These are phyloP conservation scores for Drosophila mimetica DNA, from an alignment of 2,888 invertebrate genomes.

Conservation along the genomic window DNA sequence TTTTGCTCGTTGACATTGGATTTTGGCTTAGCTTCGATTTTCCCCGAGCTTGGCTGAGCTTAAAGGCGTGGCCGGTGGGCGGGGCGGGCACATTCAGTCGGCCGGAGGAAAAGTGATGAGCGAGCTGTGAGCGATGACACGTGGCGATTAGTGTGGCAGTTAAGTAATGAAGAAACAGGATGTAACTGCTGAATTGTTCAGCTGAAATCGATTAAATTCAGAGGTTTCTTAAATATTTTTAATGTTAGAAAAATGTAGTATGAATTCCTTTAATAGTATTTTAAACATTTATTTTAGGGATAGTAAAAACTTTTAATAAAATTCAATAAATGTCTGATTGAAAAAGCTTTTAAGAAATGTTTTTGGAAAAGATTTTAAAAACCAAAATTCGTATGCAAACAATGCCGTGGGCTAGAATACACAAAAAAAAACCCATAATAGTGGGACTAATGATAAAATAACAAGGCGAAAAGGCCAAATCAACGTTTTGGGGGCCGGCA, in stretches of 20 bases:
- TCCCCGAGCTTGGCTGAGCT: conserved; percentile 32
- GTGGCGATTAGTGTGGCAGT: conserved; percentile 32
- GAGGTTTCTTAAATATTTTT: not conserved
- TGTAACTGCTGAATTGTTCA: not conserved
- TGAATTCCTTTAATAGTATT: not conserved
- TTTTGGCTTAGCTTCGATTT: conserved; percentile 42
- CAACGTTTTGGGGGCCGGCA: not conserved
- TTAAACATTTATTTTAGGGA: too few species aligned
- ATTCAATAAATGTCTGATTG: too few species aligned
- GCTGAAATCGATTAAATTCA: not conserved
- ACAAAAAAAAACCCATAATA: conserved; percentile 6
- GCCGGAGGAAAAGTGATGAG: conserved; percentile 32
- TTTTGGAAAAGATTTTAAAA: not conserved
- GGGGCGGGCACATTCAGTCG: not conserved
- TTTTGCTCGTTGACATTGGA: conserved; percentile 50
- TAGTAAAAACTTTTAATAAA: too few species aligned
- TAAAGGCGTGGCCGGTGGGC: conserved; percentile 35
- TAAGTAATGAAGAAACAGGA: conserved; percentile 29
- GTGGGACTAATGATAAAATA: conserved; percentile 39
- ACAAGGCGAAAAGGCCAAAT: conserved; percentile 15
- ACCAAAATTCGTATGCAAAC: conserved; percentile 4
- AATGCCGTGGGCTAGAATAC: conserved; percentile 1
- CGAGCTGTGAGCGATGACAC: conserved; percentile 45
- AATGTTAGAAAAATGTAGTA: not conserved
- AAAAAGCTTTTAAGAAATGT: not conserved